These are phyloP conservation scores for Tetramorium alpestre DNA, from an alignment of 1,140 invertebrate species.

Conservation along the genomic window DNA sequence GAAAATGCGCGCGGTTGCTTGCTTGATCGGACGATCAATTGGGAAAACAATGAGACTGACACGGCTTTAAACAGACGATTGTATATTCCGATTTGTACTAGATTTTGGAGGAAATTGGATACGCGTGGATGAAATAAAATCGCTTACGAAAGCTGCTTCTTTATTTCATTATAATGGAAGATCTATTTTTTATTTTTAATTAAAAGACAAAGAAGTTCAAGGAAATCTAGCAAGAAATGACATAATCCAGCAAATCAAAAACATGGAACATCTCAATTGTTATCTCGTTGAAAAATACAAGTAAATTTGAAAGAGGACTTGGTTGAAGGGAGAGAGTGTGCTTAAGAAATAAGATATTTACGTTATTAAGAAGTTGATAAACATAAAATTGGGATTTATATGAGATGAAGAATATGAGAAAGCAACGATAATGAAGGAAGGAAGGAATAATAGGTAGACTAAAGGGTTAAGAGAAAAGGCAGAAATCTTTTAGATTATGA, in stretches of 20 bases:
- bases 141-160: background rate
- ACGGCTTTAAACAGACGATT: conserved; percentile 33
- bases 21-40: conserved; percentile 57
- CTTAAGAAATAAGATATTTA: no score
- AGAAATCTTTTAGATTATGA: no score
- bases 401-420: no score
- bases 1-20: conserved; percentile 38
- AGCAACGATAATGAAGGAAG: no score
- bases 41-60: conserved; percentile 26
- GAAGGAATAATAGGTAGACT: no score
- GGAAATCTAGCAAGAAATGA: background rate
- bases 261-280: background rate
- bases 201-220: no score
- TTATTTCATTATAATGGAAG: background rate
- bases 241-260: background rate
- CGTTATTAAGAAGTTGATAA: no score
- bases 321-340: no score
- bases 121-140: conserved; percentile 1
- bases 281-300: background rate
- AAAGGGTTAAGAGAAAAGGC: no score
- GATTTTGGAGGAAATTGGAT: background rate
- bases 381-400: no score
- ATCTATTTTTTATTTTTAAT: background rate
- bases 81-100: background rate
- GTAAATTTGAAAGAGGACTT: no score